Evolutionary conservation across 2,797 vertebrate genomes (phyloP), one percentile per base, ranked within the genome.

Genomic region (Poeciliopsis gracilis): DNA sequence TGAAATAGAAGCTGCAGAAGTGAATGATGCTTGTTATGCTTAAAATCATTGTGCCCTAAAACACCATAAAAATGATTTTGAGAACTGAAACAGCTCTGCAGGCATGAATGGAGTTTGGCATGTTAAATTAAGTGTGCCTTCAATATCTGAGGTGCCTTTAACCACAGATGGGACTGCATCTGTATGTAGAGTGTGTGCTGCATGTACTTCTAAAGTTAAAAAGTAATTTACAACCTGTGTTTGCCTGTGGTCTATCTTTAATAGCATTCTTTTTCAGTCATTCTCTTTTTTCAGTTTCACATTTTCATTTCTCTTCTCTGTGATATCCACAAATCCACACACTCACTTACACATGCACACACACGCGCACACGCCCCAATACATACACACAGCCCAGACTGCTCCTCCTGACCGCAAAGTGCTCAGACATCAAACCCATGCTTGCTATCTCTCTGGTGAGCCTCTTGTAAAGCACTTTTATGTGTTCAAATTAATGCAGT

Each of bases 401-500:
- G 33, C 80, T 77, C 66, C 78, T 90, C 79, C 80, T 89, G 80
- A 88, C 90, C 73, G 11, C 88, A 83, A 47, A 70, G 77, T 87
- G 82, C 83, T 91, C 81, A 80, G 79, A 75, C 85, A 79, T 83
- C 71, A 77, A 86, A 79, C 88, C 87, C 83, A 82, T 59, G 4
- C 55, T 87, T 86, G 73, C 83, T 70, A 59, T 78, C 84, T 86
- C 82, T 83, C 87, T 83, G 51, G 82, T 88, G 86, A 91, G 89
- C 87, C 82, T 86, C 90, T 91, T 77, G 25, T 90, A 80, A 90
- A 92, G 89, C 66, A 28, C 87, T 95, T 93, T 93, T 86, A 95
- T 95, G 90, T 88, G 87, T 90, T 89, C 79, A 76, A 95, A 94
- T 93, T 92, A 94, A 93, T 93, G 92, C 90, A 92, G 92, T 94